phyloP scores from a whole-genome alignment of 2,888 invertebrate genomes.

The Napeogenes sylphis region DNA sequence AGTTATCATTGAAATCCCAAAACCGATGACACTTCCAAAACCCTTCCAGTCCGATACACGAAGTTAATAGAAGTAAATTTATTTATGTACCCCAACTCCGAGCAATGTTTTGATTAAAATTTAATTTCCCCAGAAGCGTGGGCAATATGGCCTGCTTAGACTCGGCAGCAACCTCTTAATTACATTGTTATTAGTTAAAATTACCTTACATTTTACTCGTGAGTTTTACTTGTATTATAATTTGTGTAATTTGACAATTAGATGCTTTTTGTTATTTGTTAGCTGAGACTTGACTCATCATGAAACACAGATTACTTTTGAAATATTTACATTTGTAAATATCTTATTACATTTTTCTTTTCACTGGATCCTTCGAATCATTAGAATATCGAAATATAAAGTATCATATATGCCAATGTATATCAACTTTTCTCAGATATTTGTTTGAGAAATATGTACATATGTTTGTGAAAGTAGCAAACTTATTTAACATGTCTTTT shows the following conservation, averaged over 20 bases:
- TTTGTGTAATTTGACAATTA: neutral
- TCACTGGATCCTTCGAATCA: too few relatives aligned
- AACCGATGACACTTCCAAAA: conserved; percentile 4
- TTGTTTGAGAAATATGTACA: too few relatives aligned
- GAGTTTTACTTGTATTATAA: neutral
- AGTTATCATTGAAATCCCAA: neutral
- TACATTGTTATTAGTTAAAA: conserved; percentile 32
- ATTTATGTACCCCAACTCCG: conserved; percentile 30
- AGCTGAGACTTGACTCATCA: too few relatives aligned
- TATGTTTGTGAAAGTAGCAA: too few relatives aligned
- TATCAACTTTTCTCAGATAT: too few relatives aligned
- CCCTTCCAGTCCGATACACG: conserved; percentile 21
- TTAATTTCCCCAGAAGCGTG: conserved; percentile 32
- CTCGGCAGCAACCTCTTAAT: conserved; percentile 30
- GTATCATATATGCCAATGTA: too few relatives aligned
- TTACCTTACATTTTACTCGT: conserved; percentile 17
- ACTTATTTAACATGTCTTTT: too few relatives aligned
- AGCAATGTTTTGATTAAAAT: conserved; percentile 39
- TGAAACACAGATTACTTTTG: too few relatives aligned
- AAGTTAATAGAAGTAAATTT: conserved; percentile 32
- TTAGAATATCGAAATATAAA: too few relatives aligned
- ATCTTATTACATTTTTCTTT: too few relatives aligned
- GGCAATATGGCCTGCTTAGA: conserved; percentile 25
- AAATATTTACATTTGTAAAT: too few relatives aligned
- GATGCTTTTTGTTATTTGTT: neutral